Conservation (phyloP, 2,797 vertebrate species). For the Macropus fuliginosus region DNA sequence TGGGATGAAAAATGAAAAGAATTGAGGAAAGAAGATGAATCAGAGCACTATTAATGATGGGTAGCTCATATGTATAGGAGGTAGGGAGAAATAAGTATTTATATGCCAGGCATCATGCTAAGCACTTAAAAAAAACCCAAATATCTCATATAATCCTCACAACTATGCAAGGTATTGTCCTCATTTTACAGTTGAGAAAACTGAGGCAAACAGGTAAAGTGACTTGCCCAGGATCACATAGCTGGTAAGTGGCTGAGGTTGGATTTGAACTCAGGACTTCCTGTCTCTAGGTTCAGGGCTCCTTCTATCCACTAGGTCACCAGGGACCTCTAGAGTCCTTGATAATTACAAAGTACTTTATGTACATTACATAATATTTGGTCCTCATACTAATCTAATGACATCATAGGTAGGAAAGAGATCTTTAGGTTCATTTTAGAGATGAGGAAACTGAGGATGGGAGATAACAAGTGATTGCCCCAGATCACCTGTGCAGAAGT, state of each 20-base stretch:
- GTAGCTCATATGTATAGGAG: background rate
- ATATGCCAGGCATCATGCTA: background rate
- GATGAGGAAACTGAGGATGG: background rate
- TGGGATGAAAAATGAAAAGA: background rate
- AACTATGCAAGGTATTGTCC: background rate
- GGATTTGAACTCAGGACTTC: background rate
- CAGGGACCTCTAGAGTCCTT: background rate
- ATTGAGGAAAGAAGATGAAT: background rate
- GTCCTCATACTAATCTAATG: background rate
- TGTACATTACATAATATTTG: background rate
- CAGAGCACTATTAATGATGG: background rate
- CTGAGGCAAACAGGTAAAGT: background rate
- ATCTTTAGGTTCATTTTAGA: background rate
- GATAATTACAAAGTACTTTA: background rate
- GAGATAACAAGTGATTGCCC: background rate
- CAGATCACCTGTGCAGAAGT: background rate
- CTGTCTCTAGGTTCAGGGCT: background rate
- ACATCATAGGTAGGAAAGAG: background rate
- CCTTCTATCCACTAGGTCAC: background rate
- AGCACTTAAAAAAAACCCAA: background rate
- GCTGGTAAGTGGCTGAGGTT: background rate
- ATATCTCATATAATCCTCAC: background rate
- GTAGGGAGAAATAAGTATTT: background rate
- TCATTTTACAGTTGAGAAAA: background rate
- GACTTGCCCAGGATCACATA: background rate